Percentiles rank a stretch among this genome's conserved stretches.
phyloP scores from a whole-genome alignment of 2,888 invertebrate species.

The Aphidius colemani region DNA sequence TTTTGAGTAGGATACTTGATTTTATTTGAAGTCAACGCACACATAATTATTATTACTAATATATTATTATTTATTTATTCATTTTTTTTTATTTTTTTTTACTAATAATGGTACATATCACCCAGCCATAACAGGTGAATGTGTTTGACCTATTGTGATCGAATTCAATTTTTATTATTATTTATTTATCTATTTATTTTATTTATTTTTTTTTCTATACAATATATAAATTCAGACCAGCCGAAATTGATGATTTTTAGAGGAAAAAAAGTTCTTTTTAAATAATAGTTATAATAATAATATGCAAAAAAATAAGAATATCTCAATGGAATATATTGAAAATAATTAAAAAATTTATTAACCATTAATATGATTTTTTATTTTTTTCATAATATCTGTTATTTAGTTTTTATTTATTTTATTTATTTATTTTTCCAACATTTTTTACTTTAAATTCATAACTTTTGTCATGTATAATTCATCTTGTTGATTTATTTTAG shows the following conservation, averaged over 20 bases:
- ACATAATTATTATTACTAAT: too few species aligned
- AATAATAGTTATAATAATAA: constrained; percentile 26
- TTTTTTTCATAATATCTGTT: constrained; percentile 16
- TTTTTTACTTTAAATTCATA: constrained; percentile 15
- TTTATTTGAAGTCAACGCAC: too few species aligned
- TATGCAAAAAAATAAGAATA: constrained; percentile 41
- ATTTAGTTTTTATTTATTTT: constrained; percentile 16
- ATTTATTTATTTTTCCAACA: constrained; percentile 25
- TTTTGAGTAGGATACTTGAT: too few species aligned
- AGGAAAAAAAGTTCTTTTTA: constrained; percentile 31
- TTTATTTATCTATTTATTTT: constrained; percentile 33
- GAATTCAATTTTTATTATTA: constrained; percentile 35
- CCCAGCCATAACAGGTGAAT: constrained; percentile 21
- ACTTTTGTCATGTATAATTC: constrained; percentile 24
- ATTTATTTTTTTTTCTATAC: constrained; percentile 37
- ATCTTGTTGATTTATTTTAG: constrained; percentile 24
- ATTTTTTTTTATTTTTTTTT: constrained; percentile 7
- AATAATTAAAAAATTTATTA: constrained; percentile 49
- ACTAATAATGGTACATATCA: too few species aligned
- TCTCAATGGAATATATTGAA: constrained; percentile 46
- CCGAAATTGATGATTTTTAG: constrained; percentile 54
- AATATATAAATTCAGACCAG: constrained; percentile 58
- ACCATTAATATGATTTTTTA: constrained; percentile 54
- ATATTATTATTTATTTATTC: too few species aligned
- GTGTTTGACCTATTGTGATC: constrained; percentile 28